These are phyloP conservation scores for Silurus meridionalis DNA, from an alignment of 2,113 vertebrate genomes.

Conservation along the genomic window DNA sequence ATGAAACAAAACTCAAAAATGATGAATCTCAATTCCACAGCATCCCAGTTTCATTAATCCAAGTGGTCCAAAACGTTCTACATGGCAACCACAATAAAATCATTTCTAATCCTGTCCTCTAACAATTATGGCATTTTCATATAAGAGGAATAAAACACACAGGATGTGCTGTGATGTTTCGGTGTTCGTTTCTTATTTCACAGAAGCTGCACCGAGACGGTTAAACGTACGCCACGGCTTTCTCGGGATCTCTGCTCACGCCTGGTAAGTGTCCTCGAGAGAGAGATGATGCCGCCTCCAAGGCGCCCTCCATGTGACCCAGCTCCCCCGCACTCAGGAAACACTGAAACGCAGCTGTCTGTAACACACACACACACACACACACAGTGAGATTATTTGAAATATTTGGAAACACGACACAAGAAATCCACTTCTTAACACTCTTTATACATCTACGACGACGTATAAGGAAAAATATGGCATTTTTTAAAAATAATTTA, in stretches of 20 bases:
- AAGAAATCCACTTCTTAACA: background rate
- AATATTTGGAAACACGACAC: background rate
- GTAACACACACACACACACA: constrained; percentile 47
- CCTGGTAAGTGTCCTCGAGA: constrained; percentile 81
- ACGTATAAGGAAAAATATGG: too few relatives aligned
- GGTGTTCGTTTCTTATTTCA: background rate
- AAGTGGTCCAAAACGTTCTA: too few relatives aligned
- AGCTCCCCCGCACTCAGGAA: constrained; percentile 82
- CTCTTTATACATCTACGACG: background rate
- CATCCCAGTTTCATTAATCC: too few relatives aligned
- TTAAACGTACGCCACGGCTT: constrained; percentile 80
- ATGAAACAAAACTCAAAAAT: too few relatives aligned
- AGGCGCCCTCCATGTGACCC: constrained; percentile 81
- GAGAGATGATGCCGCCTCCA: constrained; percentile 82
- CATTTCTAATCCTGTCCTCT: too few relatives aligned
- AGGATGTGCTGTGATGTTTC: background rate
- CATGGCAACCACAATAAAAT: too few relatives aligned
- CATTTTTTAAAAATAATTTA: too few relatives aligned
- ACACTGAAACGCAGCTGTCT: constrained; percentile 82
- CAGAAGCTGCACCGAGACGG: background rate
- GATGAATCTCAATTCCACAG: too few relatives aligned
- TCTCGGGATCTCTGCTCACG: constrained; percentile 78
- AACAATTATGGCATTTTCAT: too few relatives aligned
- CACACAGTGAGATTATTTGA: background rate
- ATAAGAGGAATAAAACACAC: background rate